Evolutionary conservation across 2,888 invertebrate species (phyloP).

Genomic region (Melieria omissa): DNA sequence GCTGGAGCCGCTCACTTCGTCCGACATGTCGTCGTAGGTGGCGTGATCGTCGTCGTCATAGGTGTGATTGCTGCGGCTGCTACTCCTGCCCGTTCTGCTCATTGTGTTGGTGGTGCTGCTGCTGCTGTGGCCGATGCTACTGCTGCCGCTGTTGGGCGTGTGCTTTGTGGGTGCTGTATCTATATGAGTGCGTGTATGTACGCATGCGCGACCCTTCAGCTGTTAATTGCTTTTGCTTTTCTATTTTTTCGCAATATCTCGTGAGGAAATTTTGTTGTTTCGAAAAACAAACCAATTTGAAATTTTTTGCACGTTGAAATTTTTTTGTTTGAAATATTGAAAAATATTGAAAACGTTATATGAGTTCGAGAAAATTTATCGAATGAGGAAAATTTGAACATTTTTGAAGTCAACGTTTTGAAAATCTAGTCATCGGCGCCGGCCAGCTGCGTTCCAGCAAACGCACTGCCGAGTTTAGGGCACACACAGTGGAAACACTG

Average conservation of each 20-base stretch:
- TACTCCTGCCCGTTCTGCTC: conserved; percentile 18
- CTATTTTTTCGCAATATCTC: neutral
- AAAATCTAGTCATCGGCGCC: conserved; percentile 20
- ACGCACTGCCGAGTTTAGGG: neutral
- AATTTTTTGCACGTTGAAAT: conserved; percentile 35
- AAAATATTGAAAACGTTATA: conserved; percentile 27
- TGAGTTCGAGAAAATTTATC: conserved; percentile 24
- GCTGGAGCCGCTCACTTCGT: conserved; percentile 29
- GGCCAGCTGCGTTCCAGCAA: neutral
- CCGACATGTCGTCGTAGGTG: conserved; percentile 34
- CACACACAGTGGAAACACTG: neutral
- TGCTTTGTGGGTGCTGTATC: conserved; percentile 1
- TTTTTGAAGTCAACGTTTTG: conserved; percentile 11
- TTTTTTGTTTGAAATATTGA: conserved; percentile 24
- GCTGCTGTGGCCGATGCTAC: conserved; percentile 9
- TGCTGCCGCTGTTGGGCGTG: conserved; percentile 9
- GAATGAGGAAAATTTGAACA: conserved; percentile 34
- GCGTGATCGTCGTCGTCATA: conserved; percentile 3
- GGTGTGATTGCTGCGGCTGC: conserved; percentile 7
- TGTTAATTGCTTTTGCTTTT: conserved; percentile 1
- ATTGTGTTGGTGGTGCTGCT: neutral
- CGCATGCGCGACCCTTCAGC: neutral
- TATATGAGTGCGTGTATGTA: neutral
- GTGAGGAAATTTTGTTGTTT: neutral
- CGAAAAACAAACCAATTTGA: neutral